Percentiles rank a stretch among this genome's conserved stretches.
These are phyloP conservation scores for Orchesella flavescens DNA, from an alignment of 2,888 invertebrate species.

Conservation along the genomic window DNA sequence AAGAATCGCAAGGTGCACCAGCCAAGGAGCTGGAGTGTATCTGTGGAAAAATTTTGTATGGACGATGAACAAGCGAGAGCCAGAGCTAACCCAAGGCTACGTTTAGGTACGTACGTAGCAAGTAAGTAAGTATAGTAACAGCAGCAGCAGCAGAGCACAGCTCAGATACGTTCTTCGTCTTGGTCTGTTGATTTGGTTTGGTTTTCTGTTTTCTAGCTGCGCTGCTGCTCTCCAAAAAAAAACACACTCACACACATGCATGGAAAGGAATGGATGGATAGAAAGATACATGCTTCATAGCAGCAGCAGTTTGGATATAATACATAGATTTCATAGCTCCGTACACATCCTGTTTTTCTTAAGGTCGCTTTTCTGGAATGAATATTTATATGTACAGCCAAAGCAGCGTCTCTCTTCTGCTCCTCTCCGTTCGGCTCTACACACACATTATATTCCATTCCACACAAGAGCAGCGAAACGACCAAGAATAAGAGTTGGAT, in stretches of 20 bases:
- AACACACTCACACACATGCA: neutral
- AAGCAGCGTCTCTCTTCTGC: neutral
- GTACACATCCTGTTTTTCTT: constrained; percentile 36
- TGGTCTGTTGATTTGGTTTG: constrained; percentile 26
- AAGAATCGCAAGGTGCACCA: too few relatives aligned
- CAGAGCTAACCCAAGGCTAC: too few relatives aligned
- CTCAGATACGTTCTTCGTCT: constrained; percentile 8
- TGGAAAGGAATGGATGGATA: too few relatives aligned
- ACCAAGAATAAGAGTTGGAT: too few relatives aligned
- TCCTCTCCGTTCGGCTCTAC: neutral
- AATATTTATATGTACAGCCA: constrained; percentile 14
- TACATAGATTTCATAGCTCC: too few relatives aligned
- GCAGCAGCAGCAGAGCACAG: neutral
- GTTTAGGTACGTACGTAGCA: too few relatives aligned
- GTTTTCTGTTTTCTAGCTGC: constrained; percentile 15
- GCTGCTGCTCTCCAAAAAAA: neutral
- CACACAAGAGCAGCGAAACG: too few relatives aligned
- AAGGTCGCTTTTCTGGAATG: constrained; percentile 38
- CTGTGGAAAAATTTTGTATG: too few relatives aligned
- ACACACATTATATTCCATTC: neutral
- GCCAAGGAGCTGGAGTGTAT: too few relatives aligned
- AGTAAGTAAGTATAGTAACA: too few relatives aligned
- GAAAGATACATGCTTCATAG: neutral
- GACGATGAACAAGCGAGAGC: too few relatives aligned
- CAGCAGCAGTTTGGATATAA: neutral